Base-by-base conservation (phyloP, 2,797 vertebrate genomes). In the Streptopelia turtur region DNA sequence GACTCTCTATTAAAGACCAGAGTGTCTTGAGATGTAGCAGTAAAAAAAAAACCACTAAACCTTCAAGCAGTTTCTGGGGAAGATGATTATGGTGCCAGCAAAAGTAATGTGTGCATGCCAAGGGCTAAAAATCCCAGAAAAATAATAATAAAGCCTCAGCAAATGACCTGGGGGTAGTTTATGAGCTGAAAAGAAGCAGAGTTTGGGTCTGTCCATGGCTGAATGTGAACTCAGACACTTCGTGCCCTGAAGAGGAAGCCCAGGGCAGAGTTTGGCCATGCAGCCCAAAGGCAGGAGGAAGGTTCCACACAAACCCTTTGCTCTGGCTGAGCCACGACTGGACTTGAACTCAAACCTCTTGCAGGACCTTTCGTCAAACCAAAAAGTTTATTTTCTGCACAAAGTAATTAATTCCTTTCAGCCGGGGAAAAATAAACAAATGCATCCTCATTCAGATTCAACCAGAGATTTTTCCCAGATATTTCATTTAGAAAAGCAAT, bases 251-350 rank as follows among this genome's bases (percentile, higher is more conserved):
- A n/a, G 28, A 45, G 66, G 30, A 60, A 81, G 10, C 4, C 7
- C 52, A 53, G 37, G 37, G 28, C 45, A 77, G 41, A 43, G 49
- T 24, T 35, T 39, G 21, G 6, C 31, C 45, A 45, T 1, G 0
- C 5, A 52, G 24, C 14, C 28, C n/a, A 21, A 27, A 39, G 45
- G 50, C 16, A 50, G 8, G 0, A 10, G 56, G 63, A 31, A 59
- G 63, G 37, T 23, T 43, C 53, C 30, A 59, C 0, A 2, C 0
- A 0, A n/a, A 49, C 43, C 31, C 17, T 47, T 31, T 31, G 21
- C 25, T 65, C 66, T 53, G 52, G 28, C 16, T 41, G 23, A n/a
- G 55, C 22, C 55, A 17, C 0, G 2, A 13, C 64, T 14, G 24
- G 2, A 7, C 33, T 25, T 49, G 70, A 61, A 18, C 59, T 30